phyloP scores from a whole-genome alignment of 2,113 vertebrate genomes.

The Brachyistius frenatus region DNA sequence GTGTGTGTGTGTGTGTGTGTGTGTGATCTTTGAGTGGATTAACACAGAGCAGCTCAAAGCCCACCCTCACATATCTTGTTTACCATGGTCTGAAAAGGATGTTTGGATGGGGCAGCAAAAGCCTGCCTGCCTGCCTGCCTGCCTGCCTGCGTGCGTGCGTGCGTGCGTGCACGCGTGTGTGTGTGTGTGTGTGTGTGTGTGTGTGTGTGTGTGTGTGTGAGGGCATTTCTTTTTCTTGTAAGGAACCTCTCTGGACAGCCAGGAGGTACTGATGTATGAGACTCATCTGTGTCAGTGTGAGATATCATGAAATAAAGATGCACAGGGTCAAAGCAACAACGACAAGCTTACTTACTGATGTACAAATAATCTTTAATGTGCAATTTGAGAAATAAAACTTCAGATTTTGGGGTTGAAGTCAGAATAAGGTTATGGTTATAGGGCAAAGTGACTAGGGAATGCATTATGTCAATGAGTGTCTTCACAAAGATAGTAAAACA shows the following conservation, averaged over 20 bases:
- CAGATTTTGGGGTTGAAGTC: no score
- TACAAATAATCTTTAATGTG: no score
- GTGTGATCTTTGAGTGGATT: constrained; percentile 25
- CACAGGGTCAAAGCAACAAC: not conserved
- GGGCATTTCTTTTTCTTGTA: not conserved
- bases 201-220: constrained; percentile 12
- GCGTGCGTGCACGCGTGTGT: no score
- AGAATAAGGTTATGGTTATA: no score
- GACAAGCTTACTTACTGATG: not conserved
- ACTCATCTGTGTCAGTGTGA: constrained; percentile 15
- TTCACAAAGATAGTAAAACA: no score
- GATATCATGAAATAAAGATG: constrained; percentile 5
- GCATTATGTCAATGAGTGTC: no score
- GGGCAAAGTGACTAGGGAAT: no score
- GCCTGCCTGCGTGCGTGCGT: not conserved
- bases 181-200: no score
- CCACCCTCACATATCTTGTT: constrained; percentile 37
- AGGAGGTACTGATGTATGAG: not conserved
- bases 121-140: constrained; percentile 10
- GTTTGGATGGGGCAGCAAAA: constrained; percentile 25
- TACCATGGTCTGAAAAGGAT: constrained; percentile 30
- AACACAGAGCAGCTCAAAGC: constrained; percentile 38
- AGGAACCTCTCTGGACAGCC: not conserved
- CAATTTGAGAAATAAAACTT: no score
- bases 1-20: constrained; percentile 4